phyloP scores from a whole-genome alignment of 2,113 vertebrate species.

The Anseranas semipalmata region DNA sequence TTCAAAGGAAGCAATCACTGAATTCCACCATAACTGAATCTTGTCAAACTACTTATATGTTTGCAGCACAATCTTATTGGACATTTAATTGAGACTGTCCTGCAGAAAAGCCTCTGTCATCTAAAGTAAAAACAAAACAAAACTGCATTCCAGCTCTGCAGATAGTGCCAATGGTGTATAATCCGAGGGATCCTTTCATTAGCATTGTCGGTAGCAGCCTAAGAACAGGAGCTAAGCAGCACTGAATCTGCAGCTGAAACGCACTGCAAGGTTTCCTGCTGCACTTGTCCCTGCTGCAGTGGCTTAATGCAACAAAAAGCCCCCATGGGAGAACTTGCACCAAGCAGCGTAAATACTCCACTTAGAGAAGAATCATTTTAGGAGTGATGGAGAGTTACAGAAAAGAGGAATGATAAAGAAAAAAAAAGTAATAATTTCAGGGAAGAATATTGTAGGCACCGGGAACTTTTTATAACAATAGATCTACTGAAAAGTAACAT shows the following conservation, averaged over 20 bases:
- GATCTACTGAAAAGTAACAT: not conserved
- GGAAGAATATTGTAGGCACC: not conserved
- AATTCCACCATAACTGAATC: not conserved
- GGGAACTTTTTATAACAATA: not conserved
- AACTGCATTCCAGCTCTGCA: not conserved
- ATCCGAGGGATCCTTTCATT: not conserved
- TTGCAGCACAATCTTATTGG: not conserved
- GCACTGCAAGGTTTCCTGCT: not conserved
- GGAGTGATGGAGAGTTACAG: not conserved
- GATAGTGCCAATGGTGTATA: not conserved
- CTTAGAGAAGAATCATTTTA: not conserved
- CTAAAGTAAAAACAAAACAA: not conserved
- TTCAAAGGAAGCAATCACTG: not conserved
- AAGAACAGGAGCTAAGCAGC: not conserved
- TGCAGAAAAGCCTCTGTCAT: not conserved
- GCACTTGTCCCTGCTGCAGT: not conserved
- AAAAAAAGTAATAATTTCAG: not conserved
- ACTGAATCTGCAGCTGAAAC: not conserved
- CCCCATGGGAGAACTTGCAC: not conserved
- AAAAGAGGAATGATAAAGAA: not conserved
- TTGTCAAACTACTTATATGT: not conserved
- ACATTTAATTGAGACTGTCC: not conserved
- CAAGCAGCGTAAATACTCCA: not conserved
- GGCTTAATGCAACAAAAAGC: not conserved
- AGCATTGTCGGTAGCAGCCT: not conserved